A percentile compares a stretch with the other conserved stretches of the same genome.
These are phyloP conservation scores for Sarcophaga carnaria DNA, from an alignment of 2,888 invertebrate species.

Conservation along the genomic window DNA sequence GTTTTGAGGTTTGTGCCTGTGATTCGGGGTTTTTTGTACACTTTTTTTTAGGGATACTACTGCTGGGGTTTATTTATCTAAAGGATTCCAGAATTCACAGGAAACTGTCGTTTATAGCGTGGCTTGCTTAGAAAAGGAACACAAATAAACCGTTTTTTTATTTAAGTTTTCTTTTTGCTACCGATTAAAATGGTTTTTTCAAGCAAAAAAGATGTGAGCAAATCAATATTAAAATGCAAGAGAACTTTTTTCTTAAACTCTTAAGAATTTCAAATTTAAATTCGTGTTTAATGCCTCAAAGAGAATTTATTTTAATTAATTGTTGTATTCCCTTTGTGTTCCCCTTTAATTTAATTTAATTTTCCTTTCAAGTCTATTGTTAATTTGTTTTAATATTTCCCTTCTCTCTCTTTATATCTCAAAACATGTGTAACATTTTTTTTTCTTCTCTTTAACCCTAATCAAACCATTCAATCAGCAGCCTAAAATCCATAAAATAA, in stretches of 20 bases:
- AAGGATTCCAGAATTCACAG: conserved; percentile 63
- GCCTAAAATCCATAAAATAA: conserved; percentile 62
- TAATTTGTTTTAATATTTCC: conserved; percentile 27
- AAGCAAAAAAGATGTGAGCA: background rate
- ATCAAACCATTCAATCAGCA: conserved; percentile 50
- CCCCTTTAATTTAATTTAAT: background rate
- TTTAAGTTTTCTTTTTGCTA: conserved; percentile 9
- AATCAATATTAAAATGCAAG: too few species aligned
- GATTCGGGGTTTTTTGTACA: conserved; percentile 27
- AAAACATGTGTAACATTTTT: conserved; percentile 21
- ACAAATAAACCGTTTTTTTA: conserved; percentile 29
- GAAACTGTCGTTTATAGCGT: conserved; percentile 67
- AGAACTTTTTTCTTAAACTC: too few species aligned
- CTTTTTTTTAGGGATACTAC: conserved; percentile 14
- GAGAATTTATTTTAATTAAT: background rate
- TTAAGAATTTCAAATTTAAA: too few species aligned
- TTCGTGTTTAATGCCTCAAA: too few species aligned
- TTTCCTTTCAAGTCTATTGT: background rate
- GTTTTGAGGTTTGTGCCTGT: conserved; percentile 62
- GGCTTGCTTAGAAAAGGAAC: conserved; percentile 52
- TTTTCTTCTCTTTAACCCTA: conserved; percentile 29
- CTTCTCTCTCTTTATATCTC: background rate
- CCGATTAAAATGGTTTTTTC: conserved; percentile 37
- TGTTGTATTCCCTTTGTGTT: background rate
- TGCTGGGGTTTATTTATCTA: conserved; percentile 62